Percentiles rank a stretch among this genome's conserved stretches.
phyloP scores from a whole-genome alignment of 2,797 vertebrate genomes.

The Mus caroli region DNA sequence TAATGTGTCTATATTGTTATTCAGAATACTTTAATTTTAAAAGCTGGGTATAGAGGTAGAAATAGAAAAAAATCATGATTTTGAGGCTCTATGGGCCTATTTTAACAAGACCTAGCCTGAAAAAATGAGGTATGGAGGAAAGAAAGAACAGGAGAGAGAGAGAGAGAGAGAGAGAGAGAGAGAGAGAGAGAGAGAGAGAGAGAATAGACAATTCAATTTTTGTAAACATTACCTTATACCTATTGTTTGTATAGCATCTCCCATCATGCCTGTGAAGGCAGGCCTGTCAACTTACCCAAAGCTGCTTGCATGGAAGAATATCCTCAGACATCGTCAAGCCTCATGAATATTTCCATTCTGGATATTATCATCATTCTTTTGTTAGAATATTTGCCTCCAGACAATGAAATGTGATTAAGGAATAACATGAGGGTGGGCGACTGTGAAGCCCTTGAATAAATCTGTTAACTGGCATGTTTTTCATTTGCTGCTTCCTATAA shows the following conservation, averaged over 20 bases:
- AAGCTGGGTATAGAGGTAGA: not conserved
- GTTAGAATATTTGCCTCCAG: constrained; percentile 63
- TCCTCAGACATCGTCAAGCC: constrained; percentile 40
- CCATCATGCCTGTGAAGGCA: not conserved
- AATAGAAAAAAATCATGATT: not conserved
- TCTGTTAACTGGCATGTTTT: constrained; percentile 50
- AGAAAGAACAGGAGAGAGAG: not conserved
- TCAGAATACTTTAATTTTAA: constrained; percentile 17
- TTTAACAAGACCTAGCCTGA: not conserved
- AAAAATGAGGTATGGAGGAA: not conserved
- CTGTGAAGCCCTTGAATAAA: constrained; percentile 66
- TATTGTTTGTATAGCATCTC: not conserved
- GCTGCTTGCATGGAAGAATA: not conserved
- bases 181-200: not conserved
- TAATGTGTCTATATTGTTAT: not conserved
- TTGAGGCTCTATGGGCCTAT: not conserved
- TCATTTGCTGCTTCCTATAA: constrained; percentile 59
- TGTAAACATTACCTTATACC: constrained; percentile 7
- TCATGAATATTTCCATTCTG: constrained; percentile 56
- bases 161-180: not conserved
- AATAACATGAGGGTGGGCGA: constrained; percentile 2
- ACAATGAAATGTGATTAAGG: constrained; percentile 63
- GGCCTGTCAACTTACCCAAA: constrained; percentile 4
- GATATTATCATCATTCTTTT: constrained; percentile 45
- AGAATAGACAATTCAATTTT: not conserved